Evolutionary conservation across 1,140 invertebrate genomes (phyloP), one percentile per base, ranked within the genome.

Genomic region (Lasioglossum albipes): DNA sequence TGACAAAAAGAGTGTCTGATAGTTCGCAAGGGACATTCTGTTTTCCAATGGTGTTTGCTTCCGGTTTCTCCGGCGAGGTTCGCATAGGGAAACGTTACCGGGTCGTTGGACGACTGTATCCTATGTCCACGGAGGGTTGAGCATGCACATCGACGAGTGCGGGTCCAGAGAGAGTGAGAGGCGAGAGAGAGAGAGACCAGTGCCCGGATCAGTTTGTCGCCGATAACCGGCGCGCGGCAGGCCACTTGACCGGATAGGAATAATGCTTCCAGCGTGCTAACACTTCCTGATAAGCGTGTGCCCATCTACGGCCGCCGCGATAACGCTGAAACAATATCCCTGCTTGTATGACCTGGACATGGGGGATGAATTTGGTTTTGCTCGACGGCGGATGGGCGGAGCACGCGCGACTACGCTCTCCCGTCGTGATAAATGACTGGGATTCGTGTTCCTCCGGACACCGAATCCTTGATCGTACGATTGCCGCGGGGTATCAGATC

Each of bases 301-400:
- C 59, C 81, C 27, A 64, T 65, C 81, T 16, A 75, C 52, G 22
- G 12, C 45, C 62, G 75, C 36, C 59, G 41, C 62, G 84, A 86
- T 84, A 87, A 71, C 77, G 70, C 61, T 75, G 65, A 87, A 87
- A 87, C 85, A 87, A 82, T 87, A 84, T 84, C 77, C 69, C 45
- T 45, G 67, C 72, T 71, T 54, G 82, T 69, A 72, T 57, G 64
- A 74, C 27, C 42, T 31, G 65, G 66, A 67, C 72, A 70, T 57
- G 69, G 65, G 70, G 62, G 65, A 52, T 79, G 75, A 42, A 75
- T 85, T 82, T 20, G 75, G 71, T 86, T 86, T 85, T 82, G 81
- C 75, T 16, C 57, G 27, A 41, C 52, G 22, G 13, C 57, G 71
- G 18, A 41, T n/a, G 66, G 66, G 12, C 18, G 45, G 42, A 49